Base-by-base conservation (phyloP, 2,888 invertebrate species). In the Tribolium freemani region DNA sequence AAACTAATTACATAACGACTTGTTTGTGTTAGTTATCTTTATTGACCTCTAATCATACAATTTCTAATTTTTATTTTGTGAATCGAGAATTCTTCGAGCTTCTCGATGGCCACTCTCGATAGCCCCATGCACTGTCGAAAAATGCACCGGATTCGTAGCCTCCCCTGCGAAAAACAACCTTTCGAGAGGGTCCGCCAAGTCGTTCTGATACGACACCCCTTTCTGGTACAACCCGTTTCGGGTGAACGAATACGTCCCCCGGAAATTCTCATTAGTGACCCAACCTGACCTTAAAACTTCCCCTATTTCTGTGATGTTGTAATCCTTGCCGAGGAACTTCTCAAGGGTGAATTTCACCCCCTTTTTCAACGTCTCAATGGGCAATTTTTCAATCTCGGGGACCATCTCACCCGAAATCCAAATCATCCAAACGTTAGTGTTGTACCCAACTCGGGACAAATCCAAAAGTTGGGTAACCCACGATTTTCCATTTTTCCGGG, bases 381-480 rank as follows among this genome's bases (percentile, higher is more conserved):
- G 81, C 56, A 91, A 80, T 0, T 83, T 85, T 83, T 94, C 94
- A 86, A 93, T 90, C 56, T 88, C 83, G 68, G 89, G 88, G 1
- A 93, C 91, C 75, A 89, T 88, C 21, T 88, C 86, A 2, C 93
- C 92, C 60, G 88, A 87, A 20, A 93, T 87, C 93, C 93, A 94
- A 0, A 89, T 91, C 60, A 90, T 88, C 10, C 94, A 81, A 3
- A 92, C 87, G 44, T 88, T 88, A 0, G 90, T 89, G 26, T 66
- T 46, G 78, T 92, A 90, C 2, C n/a, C 4, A 31, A 50, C 50
- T 61, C 21, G 13, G 5, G 10, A 9, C 9, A 51, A 6, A 10
- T 11, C 44, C 8, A 16, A 9, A 0, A 64, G 10, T 5, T 30
- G 16, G 16, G 64, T 5, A 8, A 53, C 21, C 64, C 64, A 64